phyloP scores from a whole-genome alignment of 2,113 vertebrate genomes.

The Himantopus leucocephalus region DNA sequence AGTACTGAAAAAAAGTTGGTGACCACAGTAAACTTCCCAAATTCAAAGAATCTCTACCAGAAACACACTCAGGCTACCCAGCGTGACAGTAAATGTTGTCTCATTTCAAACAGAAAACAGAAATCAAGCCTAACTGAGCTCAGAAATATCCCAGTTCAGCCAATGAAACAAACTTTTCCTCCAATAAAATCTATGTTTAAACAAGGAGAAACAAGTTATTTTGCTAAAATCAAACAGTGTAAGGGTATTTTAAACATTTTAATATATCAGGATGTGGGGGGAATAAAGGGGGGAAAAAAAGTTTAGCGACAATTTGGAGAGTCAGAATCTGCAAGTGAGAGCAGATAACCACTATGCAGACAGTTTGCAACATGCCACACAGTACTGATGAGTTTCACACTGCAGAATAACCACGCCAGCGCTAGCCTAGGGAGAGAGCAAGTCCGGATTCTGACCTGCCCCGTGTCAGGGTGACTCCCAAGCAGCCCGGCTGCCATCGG shows the following conservation, averaged over 20 bases:
- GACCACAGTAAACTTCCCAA: not conserved
- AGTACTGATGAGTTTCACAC: not conserved
- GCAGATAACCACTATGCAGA: not conserved
- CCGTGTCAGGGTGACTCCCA: not conserved
- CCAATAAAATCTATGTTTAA: not conserved
- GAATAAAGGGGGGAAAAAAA: not conserved
- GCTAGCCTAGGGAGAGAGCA: not conserved
- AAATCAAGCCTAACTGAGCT: not conserved
- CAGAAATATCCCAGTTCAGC: not conserved
- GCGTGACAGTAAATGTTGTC: rapidly evolving
- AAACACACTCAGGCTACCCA: not conserved
- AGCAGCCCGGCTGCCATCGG: not conserved
- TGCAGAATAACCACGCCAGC: not conserved
- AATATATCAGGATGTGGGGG: not conserved
- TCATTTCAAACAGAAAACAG: not conserved
- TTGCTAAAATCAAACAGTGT: not conserved
- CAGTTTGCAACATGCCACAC: too few relatives aligned
- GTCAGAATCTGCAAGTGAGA: not conserved
- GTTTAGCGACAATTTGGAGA: not conserved
- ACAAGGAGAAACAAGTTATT: not conserved
- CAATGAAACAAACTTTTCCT: not conserved
- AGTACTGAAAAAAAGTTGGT: not conserved
- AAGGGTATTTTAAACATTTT: not conserved
- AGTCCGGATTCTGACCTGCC: not conserved
- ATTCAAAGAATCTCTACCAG: not conserved